A percentile compares a stretch with the other conserved stretches of the same genome.
Conservation (phyloP, 2,113 vertebrate species). For the Callocephalon fimbriatum region DNA sequence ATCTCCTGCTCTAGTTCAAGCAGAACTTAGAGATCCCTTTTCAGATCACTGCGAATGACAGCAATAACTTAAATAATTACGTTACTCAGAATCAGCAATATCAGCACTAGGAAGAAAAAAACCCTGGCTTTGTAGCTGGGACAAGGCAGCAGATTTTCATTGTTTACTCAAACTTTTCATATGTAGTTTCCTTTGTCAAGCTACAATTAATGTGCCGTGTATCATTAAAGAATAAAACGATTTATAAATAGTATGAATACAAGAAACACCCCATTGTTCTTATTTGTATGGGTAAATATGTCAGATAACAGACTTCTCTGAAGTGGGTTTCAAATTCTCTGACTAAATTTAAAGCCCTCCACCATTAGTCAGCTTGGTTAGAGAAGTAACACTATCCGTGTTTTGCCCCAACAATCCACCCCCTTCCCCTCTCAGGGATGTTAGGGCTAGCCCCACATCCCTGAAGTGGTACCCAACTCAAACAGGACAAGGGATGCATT, state of each 20-base stretch:
- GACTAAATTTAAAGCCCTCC: background rate
- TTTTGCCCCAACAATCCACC: background rate
- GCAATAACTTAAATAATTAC: background rate
- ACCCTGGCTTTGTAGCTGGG: background rate
- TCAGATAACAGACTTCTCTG: constrained; percentile 4
- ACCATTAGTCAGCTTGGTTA: background rate
- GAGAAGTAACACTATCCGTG: background rate
- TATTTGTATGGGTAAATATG: background rate
- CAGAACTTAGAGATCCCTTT: background rate
- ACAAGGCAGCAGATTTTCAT: constrained; percentile 29
- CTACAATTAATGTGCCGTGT: background rate
- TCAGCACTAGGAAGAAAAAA: background rate
- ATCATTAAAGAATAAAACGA: background rate
- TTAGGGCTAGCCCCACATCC: background rate
- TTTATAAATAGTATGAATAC: constrained; percentile 59
- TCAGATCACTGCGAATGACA: background rate
- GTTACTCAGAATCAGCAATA: background rate
- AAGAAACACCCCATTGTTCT: constrained; percentile 54
- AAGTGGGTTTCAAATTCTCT: background rate
- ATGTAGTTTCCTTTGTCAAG: constrained; percentile 42
- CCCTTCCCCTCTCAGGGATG: background rate
- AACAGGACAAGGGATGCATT: too few species aligned
- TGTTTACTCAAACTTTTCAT: constrained; percentile 41
- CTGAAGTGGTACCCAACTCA: background rate
- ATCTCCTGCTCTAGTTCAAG: background rate